Conservation (phyloP, 1,140 invertebrate species). For the Asbolus verrucosus region DNA sequence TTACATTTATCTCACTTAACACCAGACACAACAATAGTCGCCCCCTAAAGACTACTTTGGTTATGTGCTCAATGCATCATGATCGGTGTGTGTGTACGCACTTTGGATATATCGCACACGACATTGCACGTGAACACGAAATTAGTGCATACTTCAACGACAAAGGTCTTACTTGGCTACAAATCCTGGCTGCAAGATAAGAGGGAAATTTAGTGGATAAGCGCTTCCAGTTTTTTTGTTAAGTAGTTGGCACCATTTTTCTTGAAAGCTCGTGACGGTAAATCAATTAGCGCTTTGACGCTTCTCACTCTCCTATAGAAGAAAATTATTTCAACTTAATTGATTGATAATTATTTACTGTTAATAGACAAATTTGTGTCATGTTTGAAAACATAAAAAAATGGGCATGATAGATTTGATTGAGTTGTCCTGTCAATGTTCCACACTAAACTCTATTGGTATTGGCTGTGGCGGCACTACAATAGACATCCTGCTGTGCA, state of each 20-base stretch:
- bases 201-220: conserved; percentile 16
- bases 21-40: conserved; percentile 19
- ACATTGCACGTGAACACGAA: conserved; percentile 41
- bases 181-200: conserved; percentile 26
- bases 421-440: conserved; percentile 43
- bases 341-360: conserved; percentile 37
- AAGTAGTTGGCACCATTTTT: conserved; percentile 38
- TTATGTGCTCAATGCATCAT: conserved; percentile 31
- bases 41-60: conserved; percentile 10
- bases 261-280: conserved; percentile 24
- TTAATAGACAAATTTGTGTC: conserved; percentile 41
- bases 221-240: conserved; percentile 38
- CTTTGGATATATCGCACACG: conserved; percentile 34
- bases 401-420: conserved; percentile 34
- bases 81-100: conserved; percentile 26
- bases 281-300: conserved; percentile 7
- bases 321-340: conserved; percentile 2
- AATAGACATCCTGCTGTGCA: conserved; percentile 32
- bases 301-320: background rate
- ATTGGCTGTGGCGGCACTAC: conserved; percentile 19
- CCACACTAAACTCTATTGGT: conserved; percentile 21
- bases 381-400: conserved; percentile 29
- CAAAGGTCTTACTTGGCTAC: conserved; percentile 5
- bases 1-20: conserved; percentile 42
- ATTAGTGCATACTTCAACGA: conserved; percentile 33